These are phyloP conservation scores for Triplophysa tibetana DNA, from an alignment of 2,113 vertebrate species.

Conservation along the genomic window DNA sequence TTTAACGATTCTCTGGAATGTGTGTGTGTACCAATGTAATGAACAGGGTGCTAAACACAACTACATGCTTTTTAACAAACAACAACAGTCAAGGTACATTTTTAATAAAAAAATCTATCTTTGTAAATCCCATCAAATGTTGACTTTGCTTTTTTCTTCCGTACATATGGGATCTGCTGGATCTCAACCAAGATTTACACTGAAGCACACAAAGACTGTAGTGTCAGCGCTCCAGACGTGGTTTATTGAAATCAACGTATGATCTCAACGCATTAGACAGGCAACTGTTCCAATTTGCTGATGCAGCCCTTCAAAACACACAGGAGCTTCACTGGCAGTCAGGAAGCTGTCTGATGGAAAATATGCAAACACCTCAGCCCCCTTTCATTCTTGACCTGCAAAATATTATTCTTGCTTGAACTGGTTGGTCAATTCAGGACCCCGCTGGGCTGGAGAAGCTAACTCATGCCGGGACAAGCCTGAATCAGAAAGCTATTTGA, in stretches of 20 bases:
- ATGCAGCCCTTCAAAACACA: constrained; percentile 42
- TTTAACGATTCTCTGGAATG: too few species aligned
- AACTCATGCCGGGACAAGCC: constrained; percentile 12
- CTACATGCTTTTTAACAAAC: background rate
- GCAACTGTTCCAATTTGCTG: constrained; percentile 26
- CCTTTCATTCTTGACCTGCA: constrained; percentile 34
- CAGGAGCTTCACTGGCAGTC: constrained; percentile 6
- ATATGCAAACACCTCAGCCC: constrained; percentile 38
- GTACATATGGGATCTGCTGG: background rate
- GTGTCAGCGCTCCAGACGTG: constrained; percentile 26
- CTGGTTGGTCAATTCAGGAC: constrained; percentile 29
- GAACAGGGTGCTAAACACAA: background rate
- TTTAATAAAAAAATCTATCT: constrained; percentile 15
- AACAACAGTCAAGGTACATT: background rate
- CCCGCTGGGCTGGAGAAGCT: constrained; percentile 4
- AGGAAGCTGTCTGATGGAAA: constrained; percentile 42
- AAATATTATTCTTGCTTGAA: constrained; percentile 43
- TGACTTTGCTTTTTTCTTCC: constrained; percentile 21
- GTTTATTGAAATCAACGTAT: constrained; percentile 33
- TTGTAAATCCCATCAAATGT: constrained; percentile 13
- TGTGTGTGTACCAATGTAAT: background rate
- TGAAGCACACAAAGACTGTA: background rate
- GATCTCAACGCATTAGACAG: constrained; percentile 34
- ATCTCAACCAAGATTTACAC: background rate
- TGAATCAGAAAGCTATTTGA: constrained; percentile 23